A percentile compares a stretch with the other conserved stretches of the same genome.
Evolutionary conservation across 2,113 vertebrate genomes (phyloP).

Genomic region (Promerops cafer): DNA sequence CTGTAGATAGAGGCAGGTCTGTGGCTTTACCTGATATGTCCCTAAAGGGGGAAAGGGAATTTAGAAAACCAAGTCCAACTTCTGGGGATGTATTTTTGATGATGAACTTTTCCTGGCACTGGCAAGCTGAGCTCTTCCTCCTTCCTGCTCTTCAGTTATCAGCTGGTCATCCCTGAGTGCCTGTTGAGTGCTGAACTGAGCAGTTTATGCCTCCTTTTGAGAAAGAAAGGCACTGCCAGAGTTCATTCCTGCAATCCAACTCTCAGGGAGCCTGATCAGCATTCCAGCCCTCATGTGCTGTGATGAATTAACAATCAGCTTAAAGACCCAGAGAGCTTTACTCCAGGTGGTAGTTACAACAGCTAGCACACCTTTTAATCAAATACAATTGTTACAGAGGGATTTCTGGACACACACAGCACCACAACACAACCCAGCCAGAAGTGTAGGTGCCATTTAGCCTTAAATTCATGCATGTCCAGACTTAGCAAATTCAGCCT

Average conservation of each 20-base stretch:
- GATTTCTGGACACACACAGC: not conserved
- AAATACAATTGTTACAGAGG: not conserved
- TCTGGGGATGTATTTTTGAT: not conserved
- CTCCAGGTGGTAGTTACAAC: not conserved
- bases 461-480: not conserved
- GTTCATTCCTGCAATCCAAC: not conserved
- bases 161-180: not conserved
- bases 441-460: not conserved
- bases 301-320: constrained; percentile 10
- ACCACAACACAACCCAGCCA: not conserved
- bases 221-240: not conserved
- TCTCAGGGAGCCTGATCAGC: not conserved
- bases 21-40: not conserved
- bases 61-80: not conserved
- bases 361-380: constrained; percentile 16
- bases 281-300: not conserved
- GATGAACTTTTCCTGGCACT: not conserved
- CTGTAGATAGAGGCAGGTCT: rapidly evolving
- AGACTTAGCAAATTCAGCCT: constrained; percentile 2
- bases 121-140: not conserved
- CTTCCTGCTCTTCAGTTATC: not conserved
- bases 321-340: constrained; percentile 17
- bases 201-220: not conserved
- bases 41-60: not conserved
- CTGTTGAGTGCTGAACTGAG: not conserved